Base-by-base conservation (phyloP, 2,113 vertebrate species). In the Opisthocomus hoazin region DNA sequence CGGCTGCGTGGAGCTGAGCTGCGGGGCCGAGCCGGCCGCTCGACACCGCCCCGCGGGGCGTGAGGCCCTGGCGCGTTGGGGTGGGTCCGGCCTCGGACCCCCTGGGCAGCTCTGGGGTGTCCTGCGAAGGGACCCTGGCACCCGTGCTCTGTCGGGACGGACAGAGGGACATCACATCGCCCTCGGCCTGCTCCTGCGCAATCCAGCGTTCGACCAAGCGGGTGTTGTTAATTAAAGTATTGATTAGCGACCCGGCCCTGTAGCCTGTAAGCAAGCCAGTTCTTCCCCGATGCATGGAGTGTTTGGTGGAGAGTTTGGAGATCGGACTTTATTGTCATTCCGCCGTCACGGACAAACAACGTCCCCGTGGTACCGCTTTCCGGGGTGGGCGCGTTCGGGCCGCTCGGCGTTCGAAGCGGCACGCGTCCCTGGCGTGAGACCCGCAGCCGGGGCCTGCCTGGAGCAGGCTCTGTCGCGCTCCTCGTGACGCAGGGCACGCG, bases 221-320 rank as follows among this genome's bases (percentile, higher is more conserved):
- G 86, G 39, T 85, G 84, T 92, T 94, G 80, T 89, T 97, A 95
- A 88, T 96, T 86, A 86, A 91, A 91, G 69, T 90, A 94, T 92
- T 78, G 95, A 94, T 94, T 84, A 71, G 77, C 64, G 66, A 48
- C 82, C 89, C 63, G 8, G 41, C 58, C 77, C 73, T 36, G 39
- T 48, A 23, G 61, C 78, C 68, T 73, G 83, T 26, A 76, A 87
- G 93, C 30, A 43, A 50, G 36, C 11, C 36, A 41, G 57, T 12
- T 70, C 57, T 18, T 68, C 53, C 53, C 48, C 56, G 71, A 46
- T 30, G 71, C 75, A 56, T 69, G 83, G 57, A 57, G 81, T 61
- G 50, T 86, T 89, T 81, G 58, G 48, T 37, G 36, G 88, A 45
- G 71, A 34, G 12, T 34, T 87, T 50, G 34, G 57, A 57, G 43